Conservation (phyloP, 2,797 vertebrate species). For the Myotis planiceps region DNA sequence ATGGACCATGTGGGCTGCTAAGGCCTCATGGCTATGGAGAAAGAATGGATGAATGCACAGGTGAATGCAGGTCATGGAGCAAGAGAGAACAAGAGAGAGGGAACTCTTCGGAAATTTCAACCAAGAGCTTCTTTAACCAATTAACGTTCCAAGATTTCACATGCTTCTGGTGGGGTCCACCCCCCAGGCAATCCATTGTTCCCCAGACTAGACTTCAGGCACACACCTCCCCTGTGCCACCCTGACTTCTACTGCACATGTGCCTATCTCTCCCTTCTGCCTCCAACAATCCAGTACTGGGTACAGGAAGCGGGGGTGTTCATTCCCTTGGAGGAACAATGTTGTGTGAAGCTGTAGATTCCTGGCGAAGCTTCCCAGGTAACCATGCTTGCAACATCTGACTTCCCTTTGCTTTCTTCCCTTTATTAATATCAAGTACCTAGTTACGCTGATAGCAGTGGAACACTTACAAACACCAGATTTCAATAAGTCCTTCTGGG, state of each 20-base stretch:
- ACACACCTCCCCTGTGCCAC: neutral
- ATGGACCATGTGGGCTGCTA: neutral
- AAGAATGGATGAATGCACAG: neutral
- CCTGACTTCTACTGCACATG: neutral
- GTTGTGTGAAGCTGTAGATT: neutral
- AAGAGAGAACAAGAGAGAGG: neutral
- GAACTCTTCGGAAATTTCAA: neutral
- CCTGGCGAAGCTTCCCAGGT: neutral
- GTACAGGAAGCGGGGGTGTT: neutral
- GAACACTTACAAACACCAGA: neutral
- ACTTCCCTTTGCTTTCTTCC: neutral
- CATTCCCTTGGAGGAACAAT: neutral
- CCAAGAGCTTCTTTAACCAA: neutral
- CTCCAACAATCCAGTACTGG: neutral
- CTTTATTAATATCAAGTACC: neutral
- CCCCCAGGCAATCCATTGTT: neutral
- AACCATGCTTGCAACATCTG: neutral
- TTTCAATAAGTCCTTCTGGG: neutral
- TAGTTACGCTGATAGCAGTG: neutral
- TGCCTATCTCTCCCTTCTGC: neutral
- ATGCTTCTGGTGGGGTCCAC: neutral
- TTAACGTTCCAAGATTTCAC: neutral
- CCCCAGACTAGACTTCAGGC: neutral
- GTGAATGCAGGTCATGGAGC: neutral
- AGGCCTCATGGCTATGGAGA: neutral